Evolutionary conservation across 2,888 invertebrate genomes (phyloP).

Genomic region (Lutraria lutraria): DNA sequence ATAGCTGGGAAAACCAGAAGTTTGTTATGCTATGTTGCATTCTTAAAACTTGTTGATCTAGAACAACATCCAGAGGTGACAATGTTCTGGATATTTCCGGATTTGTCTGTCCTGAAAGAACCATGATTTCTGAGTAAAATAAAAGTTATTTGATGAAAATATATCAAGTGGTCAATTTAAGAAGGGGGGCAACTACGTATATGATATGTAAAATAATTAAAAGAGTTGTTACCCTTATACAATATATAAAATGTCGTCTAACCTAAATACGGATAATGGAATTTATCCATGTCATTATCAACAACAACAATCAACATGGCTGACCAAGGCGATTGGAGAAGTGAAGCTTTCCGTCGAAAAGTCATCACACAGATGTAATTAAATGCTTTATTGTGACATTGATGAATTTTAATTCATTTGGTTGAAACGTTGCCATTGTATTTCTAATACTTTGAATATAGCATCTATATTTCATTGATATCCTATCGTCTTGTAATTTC

Average conservation of each 20-base stretch:
- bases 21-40: too few relatives aligned
- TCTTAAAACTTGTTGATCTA: too few relatives aligned
- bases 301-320: conserved; percentile 72
- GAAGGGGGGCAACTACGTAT: neutral
- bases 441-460: neutral
- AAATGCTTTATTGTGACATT: neutral
- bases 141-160: too few relatives aligned
- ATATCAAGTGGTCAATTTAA: too few relatives aligned
- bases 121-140: too few relatives aligned
- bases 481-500: neutral
- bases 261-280: neutral
- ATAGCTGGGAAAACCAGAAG: too few relatives aligned
- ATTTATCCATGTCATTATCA: neutral
- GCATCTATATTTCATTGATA: neutral
- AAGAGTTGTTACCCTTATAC: neutral
- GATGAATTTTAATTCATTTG: neutral
- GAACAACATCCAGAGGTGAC: too few relatives aligned
- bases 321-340: conserved; percentile 79
- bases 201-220: neutral
- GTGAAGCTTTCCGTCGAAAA: conserved; percentile 79
- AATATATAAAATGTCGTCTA: neutral
- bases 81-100: too few relatives aligned
- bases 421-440: neutral
- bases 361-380: conserved; percentile 81
- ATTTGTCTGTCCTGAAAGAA: too few relatives aligned